Percentiles rank a stretch among this genome's conserved stretches.
Conservation (phyloP, 2,888 invertebrate genomes). For the Myopa tessellatipennis region DNA sequence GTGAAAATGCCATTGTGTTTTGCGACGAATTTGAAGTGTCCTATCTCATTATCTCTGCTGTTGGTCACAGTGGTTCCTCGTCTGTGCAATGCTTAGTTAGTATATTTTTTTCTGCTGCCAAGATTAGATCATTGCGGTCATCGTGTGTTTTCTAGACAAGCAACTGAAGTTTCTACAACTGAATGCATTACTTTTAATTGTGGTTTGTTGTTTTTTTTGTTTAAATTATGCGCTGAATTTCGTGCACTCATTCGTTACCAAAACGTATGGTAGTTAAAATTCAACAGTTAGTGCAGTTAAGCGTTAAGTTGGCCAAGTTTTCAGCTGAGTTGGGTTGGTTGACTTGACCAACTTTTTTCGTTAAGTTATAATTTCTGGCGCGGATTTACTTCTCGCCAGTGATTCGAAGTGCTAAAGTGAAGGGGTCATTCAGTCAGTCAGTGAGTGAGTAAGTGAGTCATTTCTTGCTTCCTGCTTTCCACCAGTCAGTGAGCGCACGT, state of each 20-base stretch:
- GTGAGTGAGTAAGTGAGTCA: not conserved
- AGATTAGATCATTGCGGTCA: slow-evolving; percentile 53
- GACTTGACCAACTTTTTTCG: slow-evolving; percentile 17
- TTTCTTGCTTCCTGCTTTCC: not conserved
- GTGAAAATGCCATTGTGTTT: too few relatives aligned
- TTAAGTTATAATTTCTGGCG: not conserved
- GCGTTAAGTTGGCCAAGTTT: slow-evolving; percentile 30
- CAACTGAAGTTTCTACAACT: slow-evolving; percentile 4
- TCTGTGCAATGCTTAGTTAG: slow-evolving; percentile 15
- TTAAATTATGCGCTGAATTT: slow-evolving; percentile 6
- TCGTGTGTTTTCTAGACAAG: not conserved
- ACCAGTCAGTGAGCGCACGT: too few relatives aligned
- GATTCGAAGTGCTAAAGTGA: not conserved
- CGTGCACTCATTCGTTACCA: not conserved
- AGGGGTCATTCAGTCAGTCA: not conserved
- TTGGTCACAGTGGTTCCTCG: slow-evolving; percentile 30
- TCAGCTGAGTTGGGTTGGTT: not conserved
- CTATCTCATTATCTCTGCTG: slow-evolving; percentile 1
- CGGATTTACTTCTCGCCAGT: not conserved
- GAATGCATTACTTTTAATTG: not conserved
- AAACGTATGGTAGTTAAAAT: not conserved
- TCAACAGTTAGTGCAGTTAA: slow-evolving; percentile 21
- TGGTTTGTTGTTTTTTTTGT: not conserved
- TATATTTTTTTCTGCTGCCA: slow-evolving; percentile 57
- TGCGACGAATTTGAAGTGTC: too few relatives aligned